Conservation (phyloP, 2,113 vertebrate species). For the Tupaia tana region DNA sequence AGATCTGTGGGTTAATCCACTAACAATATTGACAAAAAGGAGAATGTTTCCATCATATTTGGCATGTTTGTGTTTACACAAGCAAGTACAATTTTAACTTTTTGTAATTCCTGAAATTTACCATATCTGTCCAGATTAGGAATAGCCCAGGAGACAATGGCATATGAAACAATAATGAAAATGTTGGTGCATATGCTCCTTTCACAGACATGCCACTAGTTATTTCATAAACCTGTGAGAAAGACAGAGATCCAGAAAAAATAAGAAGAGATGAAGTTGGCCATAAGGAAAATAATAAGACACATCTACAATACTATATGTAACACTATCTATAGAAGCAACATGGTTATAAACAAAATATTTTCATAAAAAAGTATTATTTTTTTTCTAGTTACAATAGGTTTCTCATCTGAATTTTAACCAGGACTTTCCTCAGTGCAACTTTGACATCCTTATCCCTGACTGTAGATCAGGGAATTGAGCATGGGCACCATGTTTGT, state of each 20-base stretch:
- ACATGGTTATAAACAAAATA: not conserved
- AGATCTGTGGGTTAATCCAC: not conserved
- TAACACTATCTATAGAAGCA: not conserved
- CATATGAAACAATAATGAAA: not conserved
- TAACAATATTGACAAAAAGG: not conserved
- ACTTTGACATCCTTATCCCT: constrained; percentile 70
- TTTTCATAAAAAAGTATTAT: not conserved
- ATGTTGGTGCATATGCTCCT: not conserved
- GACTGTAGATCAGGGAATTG: constrained; percentile 70
- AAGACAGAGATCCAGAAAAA: not conserved
- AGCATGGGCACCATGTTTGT: constrained; percentile 69
- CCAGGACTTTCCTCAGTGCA: constrained; percentile 34
- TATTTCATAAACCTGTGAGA: not conserved
- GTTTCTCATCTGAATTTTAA: not conserved
- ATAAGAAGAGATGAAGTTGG: not conserved
- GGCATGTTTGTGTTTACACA: not conserved
- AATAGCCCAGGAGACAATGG: not conserved
- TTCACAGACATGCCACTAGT: not conserved
- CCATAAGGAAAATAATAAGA: not conserved
- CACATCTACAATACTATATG: not conserved
- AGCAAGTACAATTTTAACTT: not conserved
- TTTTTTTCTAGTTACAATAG: constrained; percentile 22
- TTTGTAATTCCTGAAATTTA: not conserved
- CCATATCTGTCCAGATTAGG: not conserved
- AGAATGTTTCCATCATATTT: not conserved